A percentile compares a stretch with the other conserved stretches of the same genome.
Conservation (phyloP, 2,797 vertebrate genomes). For the Microctenopoma stevenorrisi region DNA sequence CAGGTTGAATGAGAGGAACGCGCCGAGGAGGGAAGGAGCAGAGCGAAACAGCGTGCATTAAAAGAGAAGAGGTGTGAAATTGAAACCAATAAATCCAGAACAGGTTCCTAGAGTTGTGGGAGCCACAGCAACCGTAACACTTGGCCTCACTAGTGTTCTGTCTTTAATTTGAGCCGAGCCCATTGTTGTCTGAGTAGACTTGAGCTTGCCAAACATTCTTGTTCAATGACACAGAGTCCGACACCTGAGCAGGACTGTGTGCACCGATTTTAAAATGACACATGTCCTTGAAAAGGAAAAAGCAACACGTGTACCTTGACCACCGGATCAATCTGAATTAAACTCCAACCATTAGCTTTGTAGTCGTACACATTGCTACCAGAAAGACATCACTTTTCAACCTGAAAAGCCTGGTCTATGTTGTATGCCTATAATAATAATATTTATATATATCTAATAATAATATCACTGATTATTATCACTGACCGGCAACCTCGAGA, state of each 20-base stretch:
- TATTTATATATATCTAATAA: too few species aligned
- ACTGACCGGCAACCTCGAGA: too few species aligned
- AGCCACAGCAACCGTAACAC: conserved; percentile 57
- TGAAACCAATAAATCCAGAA: conserved; percentile 80
- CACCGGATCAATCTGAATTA: background rate
- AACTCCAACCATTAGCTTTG: background rate
- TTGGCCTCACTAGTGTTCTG: conserved; percentile 50
- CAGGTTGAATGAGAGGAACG: conserved; percentile 44
- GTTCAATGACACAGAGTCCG: background rate
- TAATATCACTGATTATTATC: background rate
- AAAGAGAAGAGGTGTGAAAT: conserved; percentile 79
- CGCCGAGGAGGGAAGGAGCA: conserved; percentile 36
- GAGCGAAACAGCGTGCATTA: conserved; percentile 69
- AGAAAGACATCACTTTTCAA: background rate
- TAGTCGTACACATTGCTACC: background rate
- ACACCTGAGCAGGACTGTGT: background rate
- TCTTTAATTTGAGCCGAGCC: conserved; percentile 58
- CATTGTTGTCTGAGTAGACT: conserved; percentile 43
- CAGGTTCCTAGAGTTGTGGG: conserved; percentile 72
- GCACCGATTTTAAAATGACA: background rate
- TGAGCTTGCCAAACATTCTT: conserved; percentile 23
- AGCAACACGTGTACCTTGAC: background rate
- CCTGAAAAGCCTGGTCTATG: background rate
- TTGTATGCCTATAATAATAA: too few species aligned
- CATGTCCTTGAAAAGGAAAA: background rate